Base-by-base conservation (phyloP, 2,888 invertebrate species). In the Candidula unifasciata region DNA sequence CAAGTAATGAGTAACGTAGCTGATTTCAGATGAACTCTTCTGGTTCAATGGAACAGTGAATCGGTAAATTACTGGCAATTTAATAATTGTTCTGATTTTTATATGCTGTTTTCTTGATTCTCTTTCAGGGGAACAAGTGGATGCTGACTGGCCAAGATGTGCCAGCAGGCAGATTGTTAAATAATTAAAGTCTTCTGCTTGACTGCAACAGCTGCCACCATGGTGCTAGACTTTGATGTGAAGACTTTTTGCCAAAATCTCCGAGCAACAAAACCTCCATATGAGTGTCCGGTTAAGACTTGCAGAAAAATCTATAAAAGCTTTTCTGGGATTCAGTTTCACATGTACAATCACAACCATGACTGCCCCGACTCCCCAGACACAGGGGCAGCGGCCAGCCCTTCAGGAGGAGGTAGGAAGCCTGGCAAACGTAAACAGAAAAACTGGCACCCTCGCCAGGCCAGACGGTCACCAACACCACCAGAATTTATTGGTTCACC, bases 291-390 rank as follows among this genome's bases (percentile, higher is more conserved):
- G 16, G 95, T 97, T 81, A 96, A 96, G 90, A 96, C 96, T 91
- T 97, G 97, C 94, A 96, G 96, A 89, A 96, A 96, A 93, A 96
- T 96, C 35, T 97, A 97, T 94, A 97, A 97, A 94, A 97, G 97
- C 87, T 96, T 97, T 87, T 96, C 96, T 90, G 97, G 97, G 0
- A 95, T 97, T 89, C 97, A 97, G 92, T 97, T 97, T 93, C 97
- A 97, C 93, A 94, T 97, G 89, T 96, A 96, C 88, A 96, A 97
- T 93, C 97, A 96, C 93, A 97, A 97, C 93, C 97, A 97, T 93
- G 96, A 96, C 91, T 96, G 96, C 87, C 91, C 92, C 77, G 92
- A 92, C 74, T 89, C 91, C 8, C 91, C 91, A 3, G 88, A 86
- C 10, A 89, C 89, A 71, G 85, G 76, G 8, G 84, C 83, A 21